Conservation (phyloP, 2,888 invertebrate species). For the Conistra vaccinii region DNA sequence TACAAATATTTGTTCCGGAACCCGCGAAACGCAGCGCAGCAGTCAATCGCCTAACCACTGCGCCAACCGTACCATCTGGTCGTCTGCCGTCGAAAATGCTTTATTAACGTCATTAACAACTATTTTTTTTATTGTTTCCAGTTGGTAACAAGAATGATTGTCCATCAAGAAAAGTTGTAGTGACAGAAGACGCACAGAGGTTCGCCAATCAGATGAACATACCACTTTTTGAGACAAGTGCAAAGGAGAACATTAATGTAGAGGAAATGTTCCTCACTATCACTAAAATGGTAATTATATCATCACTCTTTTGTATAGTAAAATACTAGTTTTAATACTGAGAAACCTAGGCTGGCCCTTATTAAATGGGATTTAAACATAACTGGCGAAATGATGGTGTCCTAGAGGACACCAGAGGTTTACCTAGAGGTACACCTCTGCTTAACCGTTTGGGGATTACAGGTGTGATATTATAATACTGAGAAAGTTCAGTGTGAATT, state of each 20-base stretch:
- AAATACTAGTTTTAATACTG: background rate
- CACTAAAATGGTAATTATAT: constrained; percentile 90
- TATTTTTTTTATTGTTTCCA: constrained; percentile 77
- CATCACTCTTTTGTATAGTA: background rate
- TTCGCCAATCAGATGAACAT: constrained; percentile 99
- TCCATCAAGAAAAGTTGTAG: constrained; percentile 98
- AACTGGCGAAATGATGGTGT: background rate
- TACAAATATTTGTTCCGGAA: no score
- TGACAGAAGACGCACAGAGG: constrained; percentile 98
- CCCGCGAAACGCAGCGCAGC: no score
- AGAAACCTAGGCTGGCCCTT: background rate
- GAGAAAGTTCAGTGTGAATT: background rate
- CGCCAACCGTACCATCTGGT: no score
- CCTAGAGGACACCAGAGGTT: no score
- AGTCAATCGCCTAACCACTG: no score
- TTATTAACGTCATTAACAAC: background rate
- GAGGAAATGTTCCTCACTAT: constrained; percentile 97
- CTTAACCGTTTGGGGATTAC: background rate
- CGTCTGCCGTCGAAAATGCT: no score
- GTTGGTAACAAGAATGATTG: constrained; percentile 99
- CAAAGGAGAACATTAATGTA: constrained; percentile 99
- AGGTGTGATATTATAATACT: background rate
- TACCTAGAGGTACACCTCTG: no score
- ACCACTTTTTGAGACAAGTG: constrained; percentile 99
- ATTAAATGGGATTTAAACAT: background rate